Conservation (phyloP, 1,140 invertebrate species). For the Trachymyrmex septentrionalis region DNA sequence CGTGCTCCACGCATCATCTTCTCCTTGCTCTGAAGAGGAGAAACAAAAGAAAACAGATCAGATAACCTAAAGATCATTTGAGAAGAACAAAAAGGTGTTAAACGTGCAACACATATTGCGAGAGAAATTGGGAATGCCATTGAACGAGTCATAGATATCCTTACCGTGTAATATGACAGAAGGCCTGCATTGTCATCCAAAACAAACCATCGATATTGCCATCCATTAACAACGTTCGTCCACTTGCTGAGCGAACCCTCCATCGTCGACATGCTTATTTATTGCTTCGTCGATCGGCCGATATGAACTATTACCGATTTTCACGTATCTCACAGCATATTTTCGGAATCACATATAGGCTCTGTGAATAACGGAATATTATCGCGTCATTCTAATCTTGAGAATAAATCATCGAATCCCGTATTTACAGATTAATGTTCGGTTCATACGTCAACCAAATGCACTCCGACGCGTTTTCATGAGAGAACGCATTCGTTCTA, state of each 20-base stretch:
- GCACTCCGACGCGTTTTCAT: neutral
- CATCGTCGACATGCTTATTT: conserved; percentile 90
- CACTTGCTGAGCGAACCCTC: conserved; percentile 99
- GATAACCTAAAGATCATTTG: neutral
- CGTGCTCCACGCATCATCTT: conserved; percentile 99
- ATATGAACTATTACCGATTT: neutral
- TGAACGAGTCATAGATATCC: neutral
- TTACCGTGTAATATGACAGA: conserved; percentile 98
- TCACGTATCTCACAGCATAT: conserved; percentile 28
- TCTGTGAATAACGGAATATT: conserved; percentile 3
- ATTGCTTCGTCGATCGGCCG: conserved; percentile 27
- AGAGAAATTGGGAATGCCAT: neutral
- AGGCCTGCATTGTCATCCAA: conserved; percentile 98
- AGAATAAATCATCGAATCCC: neutral
- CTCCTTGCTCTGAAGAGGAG: conserved; percentile 95
- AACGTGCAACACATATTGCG: neutral
- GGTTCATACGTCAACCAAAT: neutral
- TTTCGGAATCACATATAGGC: neutral
- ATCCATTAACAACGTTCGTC: conserved; percentile 99
- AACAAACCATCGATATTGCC: conserved; percentile 99
- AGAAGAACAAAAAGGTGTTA: neutral
- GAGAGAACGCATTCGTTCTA: neutral
- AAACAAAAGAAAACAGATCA: neutral
- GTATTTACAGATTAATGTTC: neutral
- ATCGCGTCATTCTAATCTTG: conserved; percentile 28